Base-by-base conservation (phyloP, 2,797 vertebrate genomes). In the Pipistrellus nathusii region DNA sequence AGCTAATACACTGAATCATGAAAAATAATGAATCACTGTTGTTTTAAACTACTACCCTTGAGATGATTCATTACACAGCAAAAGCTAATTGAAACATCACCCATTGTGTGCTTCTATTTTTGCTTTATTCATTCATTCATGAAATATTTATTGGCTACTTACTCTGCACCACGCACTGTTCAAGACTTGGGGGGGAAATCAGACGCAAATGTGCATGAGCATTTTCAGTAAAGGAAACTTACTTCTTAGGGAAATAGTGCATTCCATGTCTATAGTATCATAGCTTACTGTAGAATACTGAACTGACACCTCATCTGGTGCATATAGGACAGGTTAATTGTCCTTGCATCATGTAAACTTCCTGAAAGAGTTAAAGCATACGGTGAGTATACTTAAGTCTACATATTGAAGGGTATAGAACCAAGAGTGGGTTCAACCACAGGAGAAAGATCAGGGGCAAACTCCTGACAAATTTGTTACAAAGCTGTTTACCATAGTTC, bases 61-160 rank as follows among this genome's bases (percentile, higher is more conserved):
- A 4, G 64, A 81, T 83, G 71, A 57, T 66, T 94, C 85, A 83
- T 94, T 88, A 76, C 14, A 68, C 27, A 77, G 41, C 85, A 88
- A 84, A 93, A 88, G 68, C 84, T 90, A 87, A 68, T 41, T 80
- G 38, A 89, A 94, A 69, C 35, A 64, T 41, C 46, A 92, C 94
- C 59, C 15, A 41, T 84, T 84, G 87, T 86, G 20, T 94, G 44
- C 48, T 76, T 92, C 57, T 30, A 75, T 76, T 86, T 86, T 83
- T 95, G 51, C 55, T 82, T 92, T 75, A 87, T 82, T 95, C 64
- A 85, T 84, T 95, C 55, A 35, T 64, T 86, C 6, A 27, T 93
- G 21, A 87, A 87, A 78, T 75, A 91, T 51, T 71, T 80, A 1
- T 73, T 78, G 14, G 7, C 18, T 86, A n/a, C 66, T 73, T 91